phyloP scores from a whole-genome alignment of 1,140 invertebrate genomes.

The Sycophila sp. region DNA sequence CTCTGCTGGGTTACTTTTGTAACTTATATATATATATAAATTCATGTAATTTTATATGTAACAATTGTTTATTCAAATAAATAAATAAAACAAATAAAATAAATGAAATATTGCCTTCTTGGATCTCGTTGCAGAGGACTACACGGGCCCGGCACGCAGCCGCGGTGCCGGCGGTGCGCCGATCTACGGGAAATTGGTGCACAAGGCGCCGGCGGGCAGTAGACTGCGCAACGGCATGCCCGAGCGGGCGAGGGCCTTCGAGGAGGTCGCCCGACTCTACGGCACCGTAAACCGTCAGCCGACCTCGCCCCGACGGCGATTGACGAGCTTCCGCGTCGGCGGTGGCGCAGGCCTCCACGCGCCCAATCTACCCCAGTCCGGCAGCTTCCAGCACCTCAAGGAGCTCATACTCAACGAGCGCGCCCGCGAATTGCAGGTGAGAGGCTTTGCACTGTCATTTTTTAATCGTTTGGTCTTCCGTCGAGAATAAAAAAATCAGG shows the following conservation, averaged over 20 bases:
- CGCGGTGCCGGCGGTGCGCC: constrained; percentile 56
- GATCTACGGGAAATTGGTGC: constrained; percentile 73
- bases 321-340: constrained; percentile 51
- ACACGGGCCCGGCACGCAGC: constrained; percentile 43
- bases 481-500: too few relatives aligned
- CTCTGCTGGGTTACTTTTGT: too few relatives aligned
- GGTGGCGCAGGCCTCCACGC: constrained; percentile 45
- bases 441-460: neutral
- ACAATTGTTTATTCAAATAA: too few relatives aligned
- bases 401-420: constrained; percentile 72
- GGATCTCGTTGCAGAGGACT: constrained; percentile 47
- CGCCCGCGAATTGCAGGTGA: constrained; percentile 71
- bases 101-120: too few relatives aligned
- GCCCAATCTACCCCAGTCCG: constrained; percentile 65
- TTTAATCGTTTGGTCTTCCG: neutral
- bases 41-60: too few relatives aligned
- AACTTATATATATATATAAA: neutral
- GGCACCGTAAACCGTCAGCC: constrained; percentile 60
- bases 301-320: constrained; percentile 49
- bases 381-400: constrained; percentile 74
- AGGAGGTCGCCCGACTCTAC: constrained; percentile 62
- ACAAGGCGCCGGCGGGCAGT: constrained; percentile 67
- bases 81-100: too few relatives aligned
- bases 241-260: constrained; percentile 59
- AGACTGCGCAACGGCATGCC: constrained; percentile 58